Percentiles rank a stretch among this genome's conserved stretches.
phyloP scores from a whole-genome alignment of 2,797 vertebrate species.

The Enteromius treurensis region DNA sequence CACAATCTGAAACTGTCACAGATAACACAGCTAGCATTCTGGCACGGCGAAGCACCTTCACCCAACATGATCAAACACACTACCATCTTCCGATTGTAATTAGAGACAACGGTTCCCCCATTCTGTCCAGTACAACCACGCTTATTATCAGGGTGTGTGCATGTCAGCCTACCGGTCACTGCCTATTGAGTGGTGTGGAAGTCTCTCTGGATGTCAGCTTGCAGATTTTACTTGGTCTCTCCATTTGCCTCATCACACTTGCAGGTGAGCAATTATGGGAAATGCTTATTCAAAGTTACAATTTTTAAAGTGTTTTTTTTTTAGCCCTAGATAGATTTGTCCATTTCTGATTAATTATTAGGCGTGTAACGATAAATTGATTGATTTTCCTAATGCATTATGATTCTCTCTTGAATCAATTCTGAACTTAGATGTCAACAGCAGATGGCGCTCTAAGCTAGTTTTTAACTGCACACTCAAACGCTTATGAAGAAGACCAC shows the following conservation, averaged over 20 bases:
- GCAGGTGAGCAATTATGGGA: constrained; percentile 77
- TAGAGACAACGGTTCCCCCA: constrained; percentile 85
- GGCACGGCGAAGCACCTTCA: constrained; percentile 84
- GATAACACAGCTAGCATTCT: constrained; percentile 93
- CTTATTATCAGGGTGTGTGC: constrained; percentile 87
- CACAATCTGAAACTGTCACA: constrained; percentile 63
- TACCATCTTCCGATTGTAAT: constrained; percentile 87
- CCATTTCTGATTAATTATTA: background rate
- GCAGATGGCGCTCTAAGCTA: too few relatives aligned
- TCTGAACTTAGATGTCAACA: too few relatives aligned
- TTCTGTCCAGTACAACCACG: constrained; percentile 88
- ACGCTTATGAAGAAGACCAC: too few relatives aligned
- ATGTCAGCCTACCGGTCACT: constrained; percentile 79
- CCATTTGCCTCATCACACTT: constrained; percentile 80
- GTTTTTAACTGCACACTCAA: too few relatives aligned
- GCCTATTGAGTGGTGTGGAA: constrained; percentile 74
- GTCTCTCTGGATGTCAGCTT: constrained; percentile 81
- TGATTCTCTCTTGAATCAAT: too few relatives aligned
- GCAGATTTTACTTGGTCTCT: constrained; percentile 79
- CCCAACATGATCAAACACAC: constrained; percentile 77
- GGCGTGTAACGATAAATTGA: too few relatives aligned
- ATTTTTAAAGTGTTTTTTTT: background rate
- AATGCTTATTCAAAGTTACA: background rate
- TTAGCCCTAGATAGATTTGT: background rate
- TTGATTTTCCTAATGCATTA: too few relatives aligned